These are phyloP conservation scores for Mercenaria mercenaria DNA, from an alignment of 1,140 invertebrate genomes.

Conservation along the genomic window DNA sequence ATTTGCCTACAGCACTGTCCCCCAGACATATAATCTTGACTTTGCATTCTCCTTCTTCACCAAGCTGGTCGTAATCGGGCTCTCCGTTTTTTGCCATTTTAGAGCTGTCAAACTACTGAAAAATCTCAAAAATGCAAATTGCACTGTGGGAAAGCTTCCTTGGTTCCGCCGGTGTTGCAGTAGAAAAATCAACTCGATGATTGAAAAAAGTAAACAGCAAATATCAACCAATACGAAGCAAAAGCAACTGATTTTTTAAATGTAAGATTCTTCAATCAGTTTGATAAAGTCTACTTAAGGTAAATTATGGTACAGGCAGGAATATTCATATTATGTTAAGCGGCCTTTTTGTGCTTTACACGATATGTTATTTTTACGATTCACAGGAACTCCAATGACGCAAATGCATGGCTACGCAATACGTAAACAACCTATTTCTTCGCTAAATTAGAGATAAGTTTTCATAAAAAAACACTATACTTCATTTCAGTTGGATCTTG, in stretches of 20 bases:
- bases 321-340: too few relatives aligned
- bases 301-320: too few relatives aligned
- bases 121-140: conserved; percentile 63
- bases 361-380: neutral
- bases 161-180: conserved; percentile 57
- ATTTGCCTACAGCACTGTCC: conserved; percentile 89
- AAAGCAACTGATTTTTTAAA: too few relatives aligned
- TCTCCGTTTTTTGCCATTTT: conserved; percentile 81
- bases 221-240: too few relatives aligned
- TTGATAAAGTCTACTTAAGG: too few relatives aligned
- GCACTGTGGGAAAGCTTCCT: conserved; percentile 71
- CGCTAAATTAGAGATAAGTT: too few relatives aligned
- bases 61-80: conserved; percentile 85
- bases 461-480: neutral
- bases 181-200: neutral
- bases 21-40: conserved; percentile 88
- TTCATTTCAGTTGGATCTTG: too few relatives aligned
- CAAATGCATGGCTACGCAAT: conserved; percentile 32
- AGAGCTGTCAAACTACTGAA: neutral
- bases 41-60: conserved; percentile 85
- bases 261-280: too few relatives aligned
- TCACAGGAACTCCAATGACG: conserved; percentile 56
- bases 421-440: neutral
- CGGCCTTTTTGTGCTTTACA: conserved; percentile 1
- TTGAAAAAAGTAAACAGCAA: too few relatives aligned